Percentiles rank a stretch among this genome's conserved stretches.
These are phyloP conservation scores for Ectropis grisescens DNA, from an alignment of 1,140 invertebrate genomes.

Conservation along the genomic window DNA sequence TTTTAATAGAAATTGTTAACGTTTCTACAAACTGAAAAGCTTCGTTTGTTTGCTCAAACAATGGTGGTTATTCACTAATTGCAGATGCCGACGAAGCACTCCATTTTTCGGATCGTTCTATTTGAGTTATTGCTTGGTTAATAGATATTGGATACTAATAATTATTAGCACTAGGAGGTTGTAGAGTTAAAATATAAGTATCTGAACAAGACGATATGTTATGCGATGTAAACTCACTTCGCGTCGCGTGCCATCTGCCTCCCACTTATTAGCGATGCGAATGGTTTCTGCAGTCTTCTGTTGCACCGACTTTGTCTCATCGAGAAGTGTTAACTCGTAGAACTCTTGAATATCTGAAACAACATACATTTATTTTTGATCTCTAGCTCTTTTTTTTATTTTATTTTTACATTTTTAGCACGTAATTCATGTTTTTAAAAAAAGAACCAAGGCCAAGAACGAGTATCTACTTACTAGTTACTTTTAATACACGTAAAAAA, in stretches of 20 bases:
- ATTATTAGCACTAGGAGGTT: too few relatives aligned
- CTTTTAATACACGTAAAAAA: not conserved
- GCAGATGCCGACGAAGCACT: too few relatives aligned
- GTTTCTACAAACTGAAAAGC: too few relatives aligned
- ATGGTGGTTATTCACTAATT: too few relatives aligned
- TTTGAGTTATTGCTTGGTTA: too few relatives aligned
- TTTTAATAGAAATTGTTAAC: too few relatives aligned
- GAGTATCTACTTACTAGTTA: not conserved
- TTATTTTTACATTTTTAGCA: not conserved
- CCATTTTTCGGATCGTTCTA: too few relatives aligned
- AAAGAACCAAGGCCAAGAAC: not conserved
- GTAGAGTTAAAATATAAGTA: too few relatives aligned
- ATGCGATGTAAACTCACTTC: constrained; percentile 29
- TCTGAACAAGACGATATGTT: too few relatives aligned
- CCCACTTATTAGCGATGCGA: constrained; percentile 96
- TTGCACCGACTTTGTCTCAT: constrained; percentile 94
- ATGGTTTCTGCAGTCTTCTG: constrained; percentile 97
- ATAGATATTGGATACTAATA: too few relatives aligned
- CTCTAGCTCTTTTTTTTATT: too few relatives aligned
- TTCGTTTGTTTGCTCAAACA: too few relatives aligned
- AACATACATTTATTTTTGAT: constrained; percentile 5
- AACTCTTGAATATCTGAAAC: constrained; percentile 98
- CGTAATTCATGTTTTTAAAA: not conserved
- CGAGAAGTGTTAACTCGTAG: constrained; percentile 95
- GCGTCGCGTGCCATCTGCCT: constrained; percentile 63